phyloP scores from a whole-genome alignment of 2,113 vertebrate species.

The Phalacrocorax carbo region DNA sequence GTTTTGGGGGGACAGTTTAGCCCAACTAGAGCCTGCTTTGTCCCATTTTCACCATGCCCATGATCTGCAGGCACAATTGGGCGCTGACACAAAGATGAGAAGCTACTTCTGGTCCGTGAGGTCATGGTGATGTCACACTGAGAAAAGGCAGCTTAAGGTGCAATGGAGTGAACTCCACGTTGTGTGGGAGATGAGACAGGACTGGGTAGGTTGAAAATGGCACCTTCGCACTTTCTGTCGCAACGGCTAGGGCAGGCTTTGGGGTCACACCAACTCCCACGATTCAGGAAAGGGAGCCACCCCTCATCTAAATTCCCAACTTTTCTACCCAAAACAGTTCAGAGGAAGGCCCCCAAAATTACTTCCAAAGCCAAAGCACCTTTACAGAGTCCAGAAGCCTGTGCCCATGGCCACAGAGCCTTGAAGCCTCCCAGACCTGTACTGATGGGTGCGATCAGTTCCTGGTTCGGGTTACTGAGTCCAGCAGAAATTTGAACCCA shows the following conservation, averaged over 20 bases:
- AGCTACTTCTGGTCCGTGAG: not conserved
- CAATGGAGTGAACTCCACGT: rapidly evolving
- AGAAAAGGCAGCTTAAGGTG: not conserved
- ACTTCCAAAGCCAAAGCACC: not conserved
- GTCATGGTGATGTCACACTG: not conserved
- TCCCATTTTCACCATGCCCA: not conserved
- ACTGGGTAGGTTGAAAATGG: not conserved
- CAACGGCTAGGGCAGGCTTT: not conserved
- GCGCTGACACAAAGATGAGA: not conserved
- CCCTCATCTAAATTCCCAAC: not conserved
- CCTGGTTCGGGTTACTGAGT: not conserved
- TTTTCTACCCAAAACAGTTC: not conserved
- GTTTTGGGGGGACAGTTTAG: not conserved
- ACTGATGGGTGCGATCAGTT: not conserved
- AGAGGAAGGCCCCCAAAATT: not conserved
- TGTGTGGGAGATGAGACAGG: not conserved
- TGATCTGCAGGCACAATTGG: not conserved
- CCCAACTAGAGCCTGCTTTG: not conserved
- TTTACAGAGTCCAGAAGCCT: not conserved
- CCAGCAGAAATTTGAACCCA: not conserved
- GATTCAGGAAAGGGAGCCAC: not conserved
- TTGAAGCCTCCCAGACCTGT: not conserved
- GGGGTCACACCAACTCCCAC: not conserved
- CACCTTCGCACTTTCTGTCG: not conserved
- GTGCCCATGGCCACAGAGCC: not conserved